Evolutionary conservation across 2,888 invertebrate genomes (phyloP).

Genomic region (Scaptomyza reducta): DNA sequence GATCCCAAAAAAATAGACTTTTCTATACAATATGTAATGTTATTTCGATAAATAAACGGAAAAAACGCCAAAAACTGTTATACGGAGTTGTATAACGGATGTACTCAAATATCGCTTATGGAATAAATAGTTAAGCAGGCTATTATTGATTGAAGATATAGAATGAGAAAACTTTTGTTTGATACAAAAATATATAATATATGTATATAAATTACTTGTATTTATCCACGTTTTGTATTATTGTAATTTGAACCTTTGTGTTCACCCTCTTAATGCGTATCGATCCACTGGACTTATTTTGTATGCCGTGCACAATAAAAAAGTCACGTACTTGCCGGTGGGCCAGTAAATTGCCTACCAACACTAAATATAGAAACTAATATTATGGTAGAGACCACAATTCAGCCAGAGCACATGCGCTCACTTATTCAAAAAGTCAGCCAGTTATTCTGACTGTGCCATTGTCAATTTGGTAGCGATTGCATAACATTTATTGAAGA

Average conservation of each 20-base stretch:
- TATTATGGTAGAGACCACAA: constrained; percentile 26
- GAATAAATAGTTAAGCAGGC: background rate
- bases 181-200: too few relatives aligned
- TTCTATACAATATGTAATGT: background rate
- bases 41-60: background rate
- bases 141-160: too few relatives aligned
- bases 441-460: constrained; percentile 12
- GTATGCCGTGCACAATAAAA: constrained; percentile 38
- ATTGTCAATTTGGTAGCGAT: constrained; percentile 30
- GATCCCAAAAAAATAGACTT: background rate
- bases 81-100: too few relatives aligned
- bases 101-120: background rate
- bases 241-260: constrained; percentile 31
- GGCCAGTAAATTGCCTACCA: constrained; percentile 38
- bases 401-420: constrained; percentile 41
- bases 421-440: constrained; percentile 5
- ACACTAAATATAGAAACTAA: constrained; percentile 50
- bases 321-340: constrained; percentile 47
- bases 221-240: constrained; percentile 1
- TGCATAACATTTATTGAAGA: constrained; percentile 57
- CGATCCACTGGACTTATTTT: constrained; percentile 50
- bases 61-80: too few relatives aligned
- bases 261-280: constrained; percentile 49
- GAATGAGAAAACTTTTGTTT: too few relatives aligned
- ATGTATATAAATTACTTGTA: background rate